phyloP scores from a whole-genome alignment of 2,113 vertebrate species.

The Diglossa brunneiventris region DNA sequence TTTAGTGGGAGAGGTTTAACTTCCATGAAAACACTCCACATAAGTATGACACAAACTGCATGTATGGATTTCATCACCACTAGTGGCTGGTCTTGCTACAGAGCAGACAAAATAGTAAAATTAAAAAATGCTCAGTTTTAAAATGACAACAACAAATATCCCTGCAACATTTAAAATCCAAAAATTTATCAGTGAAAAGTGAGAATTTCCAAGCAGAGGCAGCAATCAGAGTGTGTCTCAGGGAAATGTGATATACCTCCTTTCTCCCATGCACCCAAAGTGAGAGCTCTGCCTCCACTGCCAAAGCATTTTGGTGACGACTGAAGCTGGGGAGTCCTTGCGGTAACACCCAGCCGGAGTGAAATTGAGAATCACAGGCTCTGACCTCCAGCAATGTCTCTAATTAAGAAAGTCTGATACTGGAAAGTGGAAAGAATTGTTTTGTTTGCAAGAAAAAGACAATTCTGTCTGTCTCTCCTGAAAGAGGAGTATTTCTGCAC shows the following conservation, averaged over 20 bases:
- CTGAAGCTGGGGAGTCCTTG: neutral
- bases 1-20: neutral
- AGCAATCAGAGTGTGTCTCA: neutral
- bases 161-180: neutral
- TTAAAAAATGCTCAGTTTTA: neutral
- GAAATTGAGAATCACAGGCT: neutral
- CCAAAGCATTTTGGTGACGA: neutral
- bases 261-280: neutral
- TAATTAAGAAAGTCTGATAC: neutral
- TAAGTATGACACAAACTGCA: accelerated
- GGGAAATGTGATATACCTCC: neutral
- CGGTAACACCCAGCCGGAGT: neutral
- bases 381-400: neutral
- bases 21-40: neutral
- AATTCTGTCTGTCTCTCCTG: neutral
- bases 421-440: neutral
- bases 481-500: neutral
- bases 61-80: neutral
- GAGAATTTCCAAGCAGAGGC: neutral
- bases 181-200: neutral
- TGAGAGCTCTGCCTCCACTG: neutral
- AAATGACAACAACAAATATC: neutral
- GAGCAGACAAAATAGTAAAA: neutral
- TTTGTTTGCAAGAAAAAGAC: neutral
- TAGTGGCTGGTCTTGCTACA: neutral